Evolutionary conservation across 2,113 vertebrate genomes (phyloP), one percentile per base, ranked within the genome.

Genomic region (Chaetodon auriga): DNA sequence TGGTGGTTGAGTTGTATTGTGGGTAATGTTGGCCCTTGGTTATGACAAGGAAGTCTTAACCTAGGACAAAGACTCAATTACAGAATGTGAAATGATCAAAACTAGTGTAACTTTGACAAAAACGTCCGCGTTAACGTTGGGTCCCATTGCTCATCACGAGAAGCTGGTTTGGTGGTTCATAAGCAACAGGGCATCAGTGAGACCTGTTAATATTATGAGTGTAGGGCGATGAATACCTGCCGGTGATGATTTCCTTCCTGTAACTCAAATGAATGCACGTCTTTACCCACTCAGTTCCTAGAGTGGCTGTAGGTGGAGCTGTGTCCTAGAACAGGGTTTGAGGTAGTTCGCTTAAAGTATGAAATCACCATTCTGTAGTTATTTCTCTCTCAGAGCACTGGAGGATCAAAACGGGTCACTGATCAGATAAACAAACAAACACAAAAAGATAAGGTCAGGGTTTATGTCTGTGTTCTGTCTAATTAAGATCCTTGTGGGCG

Each of bases 351-450:
- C 14, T 43, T 51, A 60, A 73, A 79, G 30, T 65, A 51, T 49
- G 36, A 14, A 73, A 45, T 72, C 21, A 61, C 8, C 23, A 18
- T 76, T 63, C 35, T 55, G 77, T 71, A 35, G 12, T 86, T 68
- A 72, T 75, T 81, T 84, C 25, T n/a, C 51, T 45, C 43, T 78
- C 6, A 35, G 23, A 53, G 49, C 72, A 55, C 43, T 23, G 53
- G 21, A 76, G 53, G 23, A 73, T 25, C 41, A 63, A 46, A 53
- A 63, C 14, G 36, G 69, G 2, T 77, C 82, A 79, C 25, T 58
- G 66, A 55, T 65, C 71, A 79, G 57, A 83, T 69, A 70, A 78
- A 87, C 60, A 88, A 80, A 74, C 62, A 63, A 38, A 73, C 72
- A 75, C 23, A 82, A 49, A 85, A 64, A 53, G 30, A 74, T 45